Conservation (phyloP, 2,797 vertebrate species). For the Hydrophis major region DNA sequence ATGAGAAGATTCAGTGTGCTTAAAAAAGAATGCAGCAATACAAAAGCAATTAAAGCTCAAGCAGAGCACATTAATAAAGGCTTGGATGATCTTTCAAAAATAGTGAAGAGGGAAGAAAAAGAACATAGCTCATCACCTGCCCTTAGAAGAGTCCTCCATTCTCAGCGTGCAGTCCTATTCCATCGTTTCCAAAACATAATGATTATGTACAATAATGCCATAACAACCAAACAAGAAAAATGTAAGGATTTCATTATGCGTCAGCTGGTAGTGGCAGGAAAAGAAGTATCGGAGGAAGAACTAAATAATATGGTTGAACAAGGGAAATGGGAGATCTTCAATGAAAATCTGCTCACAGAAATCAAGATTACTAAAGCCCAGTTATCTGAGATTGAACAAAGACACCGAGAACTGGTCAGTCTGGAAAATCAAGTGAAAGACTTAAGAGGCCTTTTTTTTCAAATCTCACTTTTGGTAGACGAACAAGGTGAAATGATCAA, state of each 20-base stretch:
- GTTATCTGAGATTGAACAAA: constrained; percentile 90
- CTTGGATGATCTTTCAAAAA: constrained; percentile 79
- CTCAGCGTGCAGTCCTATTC: constrained; percentile 80
- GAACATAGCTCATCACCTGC: constrained; percentile 75
- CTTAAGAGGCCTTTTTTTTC: constrained; percentile 85
- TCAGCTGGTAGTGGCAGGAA: constrained; percentile 89
- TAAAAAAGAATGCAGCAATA: constrained; percentile 87
- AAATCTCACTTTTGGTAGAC: constrained; percentile 88
- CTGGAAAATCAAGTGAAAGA: constrained; percentile 92
- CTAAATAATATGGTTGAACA: constrained; percentile 88
- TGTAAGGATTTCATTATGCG: constrained; percentile 90
- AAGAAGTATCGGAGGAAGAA: constrained; percentile 84
- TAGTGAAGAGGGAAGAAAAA: constrained; percentile 76
- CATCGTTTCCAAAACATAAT: constrained; percentile 82
- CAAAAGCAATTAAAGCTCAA: constrained; percentile 84
- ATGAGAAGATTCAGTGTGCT: constrained; percentile 94
- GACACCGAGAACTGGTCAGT: constrained; percentile 87
- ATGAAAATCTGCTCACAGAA: constrained; percentile 89
- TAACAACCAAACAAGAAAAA: constrained; percentile 86
- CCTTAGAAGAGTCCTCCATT: constrained; percentile 79
- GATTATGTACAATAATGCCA: constrained; percentile 82
- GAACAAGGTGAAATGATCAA: constrained; percentile 87
- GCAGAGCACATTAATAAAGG: constrained; percentile 82
- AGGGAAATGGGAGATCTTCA: constrained; percentile 95
- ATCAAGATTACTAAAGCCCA: constrained; percentile 87